A percentile compares a stretch with the other conserved stretches of the same genome.
These are phyloP conservation scores for Campoplex capitator DNA, from an alignment of 2,888 invertebrate species.

Conservation along the genomic window DNA sequence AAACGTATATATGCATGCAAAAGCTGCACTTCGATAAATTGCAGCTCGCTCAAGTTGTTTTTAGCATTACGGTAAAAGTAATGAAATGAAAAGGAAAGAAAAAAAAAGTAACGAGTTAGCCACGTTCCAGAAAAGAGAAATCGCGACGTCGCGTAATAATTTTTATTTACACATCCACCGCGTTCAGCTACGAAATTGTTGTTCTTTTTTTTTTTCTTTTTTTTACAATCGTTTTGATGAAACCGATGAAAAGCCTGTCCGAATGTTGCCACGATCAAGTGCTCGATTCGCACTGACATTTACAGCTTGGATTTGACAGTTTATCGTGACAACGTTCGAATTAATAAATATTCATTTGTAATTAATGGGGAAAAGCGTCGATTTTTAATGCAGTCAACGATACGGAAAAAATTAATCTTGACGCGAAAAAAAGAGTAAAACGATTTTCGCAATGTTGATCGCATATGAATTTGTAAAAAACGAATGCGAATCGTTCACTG, in stretches of 20 bases:
- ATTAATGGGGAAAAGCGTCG: neutral
- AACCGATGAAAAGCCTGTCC: conserved; percentile 29
- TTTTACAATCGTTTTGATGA: neutral
- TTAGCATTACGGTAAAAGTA: conserved; percentile 26
- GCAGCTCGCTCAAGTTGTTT: conserved; percentile 43
- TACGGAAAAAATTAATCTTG: neutral
- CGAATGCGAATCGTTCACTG: neutral
- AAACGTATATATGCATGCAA: conserved; percentile 19
- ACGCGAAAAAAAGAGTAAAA: neutral
- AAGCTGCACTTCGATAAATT: conserved; percentile 58
- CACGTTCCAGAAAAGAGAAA: conserved; percentile 29
- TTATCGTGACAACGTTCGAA: neutral
- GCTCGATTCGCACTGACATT: neutral
- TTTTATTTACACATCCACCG: neutral
- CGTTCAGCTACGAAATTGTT: neutral
- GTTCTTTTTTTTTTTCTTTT: no score
- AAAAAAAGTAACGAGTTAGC: neutral
- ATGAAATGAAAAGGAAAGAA: conserved; percentile 1
- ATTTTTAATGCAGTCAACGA: neutral
- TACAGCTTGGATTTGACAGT: neutral
- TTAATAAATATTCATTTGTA: neutral
- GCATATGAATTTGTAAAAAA: neutral
- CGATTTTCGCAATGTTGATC: neutral
- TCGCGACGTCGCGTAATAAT: conserved; percentile 24
- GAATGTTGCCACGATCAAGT: neutral